These are phyloP conservation scores for Pseudorasbora parva DNA, from an alignment of 2,113 vertebrate genomes.

Conservation along the genomic window DNA sequence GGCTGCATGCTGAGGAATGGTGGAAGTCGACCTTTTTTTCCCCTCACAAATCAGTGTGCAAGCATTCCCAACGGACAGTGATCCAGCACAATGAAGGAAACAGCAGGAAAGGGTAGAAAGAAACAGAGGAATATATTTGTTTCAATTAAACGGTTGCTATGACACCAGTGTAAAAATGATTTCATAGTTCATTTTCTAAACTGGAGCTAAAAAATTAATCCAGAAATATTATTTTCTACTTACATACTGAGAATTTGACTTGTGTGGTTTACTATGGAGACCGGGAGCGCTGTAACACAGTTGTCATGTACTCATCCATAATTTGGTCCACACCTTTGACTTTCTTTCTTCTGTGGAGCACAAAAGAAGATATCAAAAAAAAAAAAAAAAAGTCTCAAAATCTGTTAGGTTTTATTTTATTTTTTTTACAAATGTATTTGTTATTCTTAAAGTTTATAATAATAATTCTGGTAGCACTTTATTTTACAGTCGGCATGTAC, in stretches of 20 bases:
- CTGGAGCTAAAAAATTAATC: background rate
- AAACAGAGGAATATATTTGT: slow-evolving; percentile 35
- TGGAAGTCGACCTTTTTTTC: slow-evolving; percentile 18
- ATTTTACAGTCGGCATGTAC: too few species aligned
- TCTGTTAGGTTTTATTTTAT: too few species aligned
- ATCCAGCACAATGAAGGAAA: slow-evolving; percentile 35
- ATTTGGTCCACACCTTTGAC: background rate
- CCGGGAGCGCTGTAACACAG: too few species aligned
- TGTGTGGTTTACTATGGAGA: too few species aligned
- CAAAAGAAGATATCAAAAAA: background rate
- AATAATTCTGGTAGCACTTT: too few species aligned
- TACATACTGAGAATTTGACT: too few species aligned
- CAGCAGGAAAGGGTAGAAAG: slow-evolving; percentile 58
- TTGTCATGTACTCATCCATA: background rate
- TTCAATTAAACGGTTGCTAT: slow-evolving; percentile 54
- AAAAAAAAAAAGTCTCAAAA: too few species aligned
- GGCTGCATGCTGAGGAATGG: background rate
- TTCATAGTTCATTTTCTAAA: slow-evolving; percentile 4
- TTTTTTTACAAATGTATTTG: background rate
- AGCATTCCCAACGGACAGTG: slow-evolving; percentile 6
- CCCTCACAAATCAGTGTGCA: background rate
- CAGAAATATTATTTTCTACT: too few species aligned
- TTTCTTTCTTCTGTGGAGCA: background rate
- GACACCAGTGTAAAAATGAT: slow-evolving; percentile 43
- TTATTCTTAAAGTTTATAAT: too few species aligned